Percentiles rank a stretch among this genome's conserved stretches.
phyloP scores from a whole-genome alignment of 1,140 invertebrate species.

The Ips nitidus region DNA sequence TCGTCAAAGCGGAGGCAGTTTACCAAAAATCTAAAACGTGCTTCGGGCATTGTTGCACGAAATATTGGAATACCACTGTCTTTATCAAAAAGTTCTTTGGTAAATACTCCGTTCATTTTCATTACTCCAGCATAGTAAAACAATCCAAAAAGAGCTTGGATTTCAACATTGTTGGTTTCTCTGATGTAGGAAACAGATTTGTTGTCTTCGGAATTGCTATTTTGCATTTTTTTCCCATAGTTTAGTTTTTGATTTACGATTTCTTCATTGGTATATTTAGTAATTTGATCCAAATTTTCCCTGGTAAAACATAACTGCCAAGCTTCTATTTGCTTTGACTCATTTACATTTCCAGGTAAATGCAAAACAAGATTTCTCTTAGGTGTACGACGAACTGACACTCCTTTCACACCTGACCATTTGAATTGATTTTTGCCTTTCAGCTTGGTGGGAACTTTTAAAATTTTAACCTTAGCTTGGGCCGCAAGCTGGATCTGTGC shows the following conservation, averaged over 20 bases:
- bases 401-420: not conserved
- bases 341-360: not conserved
- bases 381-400: not conserved
- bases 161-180: conserved; percentile 45
- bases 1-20: conserved; percentile 46
- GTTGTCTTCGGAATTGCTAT: conserved; percentile 30
- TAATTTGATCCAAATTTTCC: conserved; percentile 13
- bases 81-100: conserved; percentile 45
- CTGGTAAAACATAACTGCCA: conserved; percentile 18
- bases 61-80: conserved; percentile 41
- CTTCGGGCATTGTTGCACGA: conserved; percentile 39
- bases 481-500: conserved; percentile 3
- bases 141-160: conserved; percentile 35
- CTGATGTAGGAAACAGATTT: conserved; percentile 37
- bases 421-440: conserved; percentile 9
- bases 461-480: conserved; percentile 5
- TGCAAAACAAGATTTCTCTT: not conserved
- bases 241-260: conserved; percentile 23
- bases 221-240: not conserved
- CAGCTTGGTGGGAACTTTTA: not conserved
- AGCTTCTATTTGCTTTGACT: not conserved
- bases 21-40: conserved; percentile 45
- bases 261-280: conserved; percentile 24
- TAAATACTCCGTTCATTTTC: conserved; percentile 40
- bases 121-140: conserved; percentile 40